Evolutionary conservation across 2,797 vertebrate genomes (phyloP).

Genomic region (Podarcis siculus): DNA sequence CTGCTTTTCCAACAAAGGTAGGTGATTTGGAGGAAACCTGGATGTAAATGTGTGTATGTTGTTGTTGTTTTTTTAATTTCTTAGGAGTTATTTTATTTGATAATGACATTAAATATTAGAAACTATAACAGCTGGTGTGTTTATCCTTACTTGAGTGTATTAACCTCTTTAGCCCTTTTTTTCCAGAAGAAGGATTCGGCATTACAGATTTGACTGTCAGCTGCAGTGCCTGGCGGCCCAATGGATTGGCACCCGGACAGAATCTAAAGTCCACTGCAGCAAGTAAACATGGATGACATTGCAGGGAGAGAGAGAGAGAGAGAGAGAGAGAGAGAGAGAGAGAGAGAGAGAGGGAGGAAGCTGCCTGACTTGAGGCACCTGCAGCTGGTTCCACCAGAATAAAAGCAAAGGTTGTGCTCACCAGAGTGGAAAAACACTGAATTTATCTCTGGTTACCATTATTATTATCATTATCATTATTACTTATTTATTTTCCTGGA

Average conservation of each 20-base stretch:
- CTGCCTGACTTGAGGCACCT: slow-evolving; percentile 68
- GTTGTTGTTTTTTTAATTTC: slow-evolving; percentile 62
- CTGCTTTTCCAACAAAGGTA: slow-evolving; percentile 59
- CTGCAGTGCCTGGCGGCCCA: slow-evolving; percentile 90
- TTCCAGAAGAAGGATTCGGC: slow-evolving; percentile 90
- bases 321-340: slow-evolving; percentile 71
- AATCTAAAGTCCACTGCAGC: slow-evolving; percentile 84
- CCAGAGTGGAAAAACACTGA: slow-evolving; percentile 85
- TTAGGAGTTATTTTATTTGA: slow-evolving; percentile 80
- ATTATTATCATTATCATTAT: slow-evolving; percentile 34
- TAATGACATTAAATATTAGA: slow-evolving; percentile 92
- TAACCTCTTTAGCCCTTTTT: slow-evolving; percentile 91
- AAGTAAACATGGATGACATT: slow-evolving; percentile 86
- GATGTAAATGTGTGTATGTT: not conserved
- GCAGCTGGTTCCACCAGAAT: slow-evolving; percentile 69
- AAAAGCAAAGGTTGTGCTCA: slow-evolving; percentile 77
- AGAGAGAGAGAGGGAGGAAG: slow-evolving; percentile 59
- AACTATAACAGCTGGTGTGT: slow-evolving; percentile 94
- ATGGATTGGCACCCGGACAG: slow-evolving; percentile 84
- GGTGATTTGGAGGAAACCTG: slow-evolving; percentile 48
- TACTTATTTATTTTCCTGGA: slow-evolving; percentile 14
- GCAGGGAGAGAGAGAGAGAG: slow-evolving; percentile 69
- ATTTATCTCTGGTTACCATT: slow-evolving; percentile 77
- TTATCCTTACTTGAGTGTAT: slow-evolving; percentile 93
- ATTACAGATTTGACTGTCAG: slow-evolving; percentile 85